A percentile compares a stretch with the other conserved stretches of the same genome.
Evolutionary conservation across 1,140 invertebrate genomes (phyloP).

Genomic region (Linepithema humile): DNA sequence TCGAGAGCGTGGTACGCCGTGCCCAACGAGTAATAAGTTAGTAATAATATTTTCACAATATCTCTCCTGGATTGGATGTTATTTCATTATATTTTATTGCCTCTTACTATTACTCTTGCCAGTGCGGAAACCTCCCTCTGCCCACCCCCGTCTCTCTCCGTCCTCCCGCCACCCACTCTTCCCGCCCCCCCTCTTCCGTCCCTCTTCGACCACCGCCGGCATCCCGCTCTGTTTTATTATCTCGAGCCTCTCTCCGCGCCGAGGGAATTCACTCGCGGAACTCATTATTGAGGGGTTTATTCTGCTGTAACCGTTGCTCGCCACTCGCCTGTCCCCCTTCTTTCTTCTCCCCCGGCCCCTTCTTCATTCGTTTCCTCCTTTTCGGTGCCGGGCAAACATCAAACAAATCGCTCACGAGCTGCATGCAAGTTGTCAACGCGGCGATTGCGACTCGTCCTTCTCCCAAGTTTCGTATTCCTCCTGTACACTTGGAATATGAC

Average conservation of each 20-base stretch:
- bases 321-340: constrained; percentile 34
- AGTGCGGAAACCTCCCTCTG: constrained; percentile 38
- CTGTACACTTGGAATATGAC: background rate
- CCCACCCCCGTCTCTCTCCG: background rate
- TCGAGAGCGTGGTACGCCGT: constrained; percentile 67
- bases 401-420: background rate
- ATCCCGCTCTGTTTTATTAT: constrained; percentile 82
- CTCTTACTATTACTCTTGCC: constrained; percentile 81
- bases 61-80: constrained; percentile 84
- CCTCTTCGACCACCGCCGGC: constrained; percentile 55
- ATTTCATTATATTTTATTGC: constrained; percentile 85
- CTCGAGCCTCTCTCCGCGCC: constrained; percentile 78
- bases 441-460: background rate
- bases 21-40: constrained; percentile 83
- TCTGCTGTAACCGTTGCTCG: constrained; percentile 81
- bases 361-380: constrained; percentile 6
- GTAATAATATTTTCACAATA: constrained; percentile 85
- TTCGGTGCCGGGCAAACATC: background rate
- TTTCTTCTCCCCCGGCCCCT: constrained; percentile 33
- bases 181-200: constrained; percentile 21
- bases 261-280: constrained; percentile 82
- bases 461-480: background rate
- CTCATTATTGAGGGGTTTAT: constrained; percentile 85
- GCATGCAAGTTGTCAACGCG: background rate
- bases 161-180: constrained; percentile 20